phyloP scores from a whole-genome alignment of 2,797 vertebrate species.

The Sciaenops ocellatus region DNA sequence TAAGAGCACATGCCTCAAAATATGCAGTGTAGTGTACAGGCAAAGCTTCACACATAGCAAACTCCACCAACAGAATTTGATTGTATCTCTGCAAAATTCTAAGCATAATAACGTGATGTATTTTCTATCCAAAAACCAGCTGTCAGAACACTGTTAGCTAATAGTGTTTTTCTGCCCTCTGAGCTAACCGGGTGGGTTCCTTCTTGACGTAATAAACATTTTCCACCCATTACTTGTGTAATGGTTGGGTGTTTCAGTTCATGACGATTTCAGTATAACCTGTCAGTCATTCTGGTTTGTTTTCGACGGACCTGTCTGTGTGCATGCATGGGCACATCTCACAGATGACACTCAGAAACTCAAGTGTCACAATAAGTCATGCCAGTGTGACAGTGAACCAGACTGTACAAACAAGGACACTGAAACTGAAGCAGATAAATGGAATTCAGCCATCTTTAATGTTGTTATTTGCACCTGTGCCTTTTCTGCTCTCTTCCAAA shows the following conservation, averaged over 20 bases:
- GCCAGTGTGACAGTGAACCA: no score
- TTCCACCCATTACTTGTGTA: neutral
- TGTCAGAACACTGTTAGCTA: conserved; percentile 11
- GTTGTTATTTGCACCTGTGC: neutral
- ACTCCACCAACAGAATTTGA: neutral
- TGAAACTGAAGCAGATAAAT: neutral
- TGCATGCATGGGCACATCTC: no score
- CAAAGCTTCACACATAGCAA: neutral
- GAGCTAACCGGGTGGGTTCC: conserved; percentile 4
- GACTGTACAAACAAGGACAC: neutral
- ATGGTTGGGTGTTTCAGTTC: neutral
- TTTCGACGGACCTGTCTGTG: no score
- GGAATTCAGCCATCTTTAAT: neutral
- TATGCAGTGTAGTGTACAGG: neutral
- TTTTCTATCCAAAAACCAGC: conserved; percentile 1
- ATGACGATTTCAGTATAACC: neutral
- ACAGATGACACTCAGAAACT: no score
- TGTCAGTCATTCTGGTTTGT: no score
- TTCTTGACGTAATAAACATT: neutral
- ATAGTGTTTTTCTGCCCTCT: conserved; percentile 1
- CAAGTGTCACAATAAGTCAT: no score
- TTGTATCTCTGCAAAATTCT: neutral
- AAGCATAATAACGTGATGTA: neutral
- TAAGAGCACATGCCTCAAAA: neutral
- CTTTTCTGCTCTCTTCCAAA: neutral